Base-by-base conservation (phyloP, 1,140 invertebrate genomes). In the Trichonephila clavata region DNA sequence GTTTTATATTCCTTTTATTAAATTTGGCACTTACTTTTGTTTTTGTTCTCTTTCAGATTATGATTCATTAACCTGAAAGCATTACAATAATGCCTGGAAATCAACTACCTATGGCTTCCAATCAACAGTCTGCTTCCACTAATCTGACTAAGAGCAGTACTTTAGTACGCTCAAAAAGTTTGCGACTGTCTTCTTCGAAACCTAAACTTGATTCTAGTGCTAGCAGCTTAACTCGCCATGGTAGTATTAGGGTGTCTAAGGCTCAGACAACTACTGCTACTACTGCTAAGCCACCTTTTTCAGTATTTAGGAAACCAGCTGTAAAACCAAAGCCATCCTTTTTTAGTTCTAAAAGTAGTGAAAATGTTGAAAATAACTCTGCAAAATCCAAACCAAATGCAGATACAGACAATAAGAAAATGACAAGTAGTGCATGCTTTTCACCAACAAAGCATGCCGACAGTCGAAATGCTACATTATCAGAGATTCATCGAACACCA, bases 271-370 rank as follows among this genome's bases (percentile, higher is more conserved):
- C 92, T 63, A 84, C 90, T 63, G 3, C 60, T 10, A 60, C 39
- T 10, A 14, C 65, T 2, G 60, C n/a, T 20, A 83, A 87, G 16
- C 80, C 65, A 1, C 86, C 81, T n/a, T 61, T 94, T 32, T 83
- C 93, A 24, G 43, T 90, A 57, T 90, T 90, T 27, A 89, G 60
- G 39, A 94, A 94, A 27, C 93, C 93, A 65, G 39, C 87, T 20
- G 20, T 94, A 24, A 94, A 94, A 39, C 93, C 93, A 2, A 94
- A 94, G 50, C 93, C 93, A 57, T 50, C 61, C 7, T 90, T 94
- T 68, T 77, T 27, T 43, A 90, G 39, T 68, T 94, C 93, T 21
- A 94, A 90, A 68, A 94, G 93, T 68, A 94, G 24, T 61, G 93
- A 94, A 57, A 88, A 90, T 32, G n/a, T 94, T 7, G 92, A 93